Base-by-base conservation (phyloP, 2,888 invertebrate genomes). In the Strigamia transsilvanica region DNA sequence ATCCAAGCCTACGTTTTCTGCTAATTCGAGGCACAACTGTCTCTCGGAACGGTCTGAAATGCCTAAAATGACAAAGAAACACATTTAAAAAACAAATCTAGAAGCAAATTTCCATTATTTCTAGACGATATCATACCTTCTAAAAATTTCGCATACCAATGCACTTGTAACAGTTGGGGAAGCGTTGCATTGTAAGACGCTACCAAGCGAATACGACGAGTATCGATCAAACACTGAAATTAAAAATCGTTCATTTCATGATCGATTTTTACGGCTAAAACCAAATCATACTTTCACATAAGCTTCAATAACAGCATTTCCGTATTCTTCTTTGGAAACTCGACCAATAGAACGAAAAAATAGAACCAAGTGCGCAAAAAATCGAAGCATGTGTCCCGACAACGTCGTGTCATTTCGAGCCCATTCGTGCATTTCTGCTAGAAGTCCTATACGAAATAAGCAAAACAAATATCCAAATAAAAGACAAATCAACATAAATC, bases 111-210 rank as follows among this genome's bases (percentile, higher is more conserved):
- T 41, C 9, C 0, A 82, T 23, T 41, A 38, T 9, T 34, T 12
- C 42, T 83, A 10, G 38, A 38, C 38, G 38, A 38, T 38, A 38
- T 38, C 85, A 85, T 84, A 88, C 89, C 88, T 87, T 89, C 88
- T 21, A 90, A 85, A 85, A 89, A 89, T 82, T 85, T 85, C 5
- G 88, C 86, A 83, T 86, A 90, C 86, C 87, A 87, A 38, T 86
- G 85, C 41, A 89, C 86, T 86, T 93, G 93, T 83, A 90, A 89
- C 15, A 90, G 89, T 79, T 89, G 89, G 12, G 94, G 94, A 73
- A 98, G 90, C 82, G 93, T 93, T 2, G 96, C 92, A 0, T 93
- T 93, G 86, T 98, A 98, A 87, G 92, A 94, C 0, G 97, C 96
- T 12, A 98, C 92, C 38, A 96, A 89, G 84, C 92, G 91, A 3